Evolutionary conservation across 2,797 vertebrate genomes (phyloP).

Genomic region (Botia almorhae): DNA sequence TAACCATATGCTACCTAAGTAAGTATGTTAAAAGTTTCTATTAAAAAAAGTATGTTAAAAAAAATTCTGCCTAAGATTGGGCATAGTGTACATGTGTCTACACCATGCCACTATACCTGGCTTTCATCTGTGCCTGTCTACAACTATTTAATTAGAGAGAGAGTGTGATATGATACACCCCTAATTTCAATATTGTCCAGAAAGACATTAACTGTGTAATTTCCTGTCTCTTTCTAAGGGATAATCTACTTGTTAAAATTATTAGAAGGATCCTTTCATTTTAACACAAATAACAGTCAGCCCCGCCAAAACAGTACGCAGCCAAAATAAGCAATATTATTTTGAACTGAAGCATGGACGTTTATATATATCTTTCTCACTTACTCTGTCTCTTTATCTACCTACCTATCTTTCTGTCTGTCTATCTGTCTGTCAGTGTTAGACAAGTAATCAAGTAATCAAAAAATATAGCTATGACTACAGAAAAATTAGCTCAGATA

Average conservation of each 20-base stretch:
- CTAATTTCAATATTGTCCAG: slow-evolving; percentile 79
- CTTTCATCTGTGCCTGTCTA: slow-evolving; percentile 26
- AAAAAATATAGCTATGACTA: too few species aligned
- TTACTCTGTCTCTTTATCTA: slow-evolving; percentile 31
- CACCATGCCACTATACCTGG: slow-evolving; percentile 57
- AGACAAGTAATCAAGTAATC: too few species aligned
- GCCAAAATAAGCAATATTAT: slow-evolving; percentile 67
- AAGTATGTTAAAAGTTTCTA: too few species aligned
- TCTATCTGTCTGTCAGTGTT: slow-evolving; percentile 51
- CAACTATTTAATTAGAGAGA: slow-evolving; percentile 78
- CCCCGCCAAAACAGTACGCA: slow-evolving; percentile 60
- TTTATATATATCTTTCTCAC: slow-evolving; percentile 47
- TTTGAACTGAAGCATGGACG: slow-evolving; percentile 62
- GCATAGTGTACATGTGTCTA: neutral
- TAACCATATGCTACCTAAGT: too few species aligned
- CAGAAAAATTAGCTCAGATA: too few species aligned
- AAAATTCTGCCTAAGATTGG: too few species aligned
- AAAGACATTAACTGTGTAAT: slow-evolving; percentile 80
- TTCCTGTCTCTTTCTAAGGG: slow-evolving; percentile 79
- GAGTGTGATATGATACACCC: slow-evolving; percentile 68
- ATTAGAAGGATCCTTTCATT: slow-evolving; percentile 78
- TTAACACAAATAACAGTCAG: slow-evolving; percentile 65
- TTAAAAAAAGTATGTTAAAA: too few species aligned
- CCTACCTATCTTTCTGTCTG: slow-evolving; percentile 39
- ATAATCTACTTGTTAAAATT: slow-evolving; percentile 72